Base-by-base conservation (phyloP, 2,888 invertebrate genomes). In the Neoitamus cyanurus region DNA sequence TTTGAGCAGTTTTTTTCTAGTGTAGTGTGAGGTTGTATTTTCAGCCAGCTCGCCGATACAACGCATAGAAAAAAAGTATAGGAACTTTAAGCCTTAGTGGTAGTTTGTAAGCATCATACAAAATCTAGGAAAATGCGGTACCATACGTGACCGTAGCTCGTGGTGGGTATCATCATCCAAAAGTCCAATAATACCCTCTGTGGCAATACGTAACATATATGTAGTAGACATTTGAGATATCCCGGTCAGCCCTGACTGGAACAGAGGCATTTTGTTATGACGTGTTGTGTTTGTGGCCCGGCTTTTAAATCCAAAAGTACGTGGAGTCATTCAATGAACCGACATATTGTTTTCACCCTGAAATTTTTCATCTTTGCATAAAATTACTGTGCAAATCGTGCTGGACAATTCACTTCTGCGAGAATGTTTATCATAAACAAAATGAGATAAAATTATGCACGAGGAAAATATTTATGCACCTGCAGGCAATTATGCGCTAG, bases 61-160 rank as follows among this genome's bases (percentile, higher is more conserved):
- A 69, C n/a, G 13, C 25, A 13, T 15, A 28, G 4, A 28, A 31
- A 31, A 13, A 0, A 30, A n/a, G 31, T n/a, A n/a, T n/a, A 30
- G 11, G 31, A n/a, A 3, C 3, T 70, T 31, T 70, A 31, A 30
- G 70, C 31, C 31, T 30, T 25, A 11, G 11, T 70, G 70, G 70
- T 30, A 70, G 30, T 70, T n/a, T 70, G 70, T 70, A 30, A 30
- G 70, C 70, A 70, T 70, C 70, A 70, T 30, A 28, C 31, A 31
- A 70, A 70, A 70, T 70, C 70, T 70, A 70, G 70, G 70, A 70
- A 70, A 70, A 70, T 70, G n/a, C 70, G 30, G 31, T 30, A 31
- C 31, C 70, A 30, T 28, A 70, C 70, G 31, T 70, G 70, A 70
- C 70, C 31, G 31, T 4, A 70, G 70, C 31, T 31, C 30, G 30